Percentiles rank a stretch among this genome's conserved stretches.
These are phyloP conservation scores for Tenebrosternarchus preto DNA, from an alignment of 2,113 vertebrate species.

Conservation along the genomic window DNA sequence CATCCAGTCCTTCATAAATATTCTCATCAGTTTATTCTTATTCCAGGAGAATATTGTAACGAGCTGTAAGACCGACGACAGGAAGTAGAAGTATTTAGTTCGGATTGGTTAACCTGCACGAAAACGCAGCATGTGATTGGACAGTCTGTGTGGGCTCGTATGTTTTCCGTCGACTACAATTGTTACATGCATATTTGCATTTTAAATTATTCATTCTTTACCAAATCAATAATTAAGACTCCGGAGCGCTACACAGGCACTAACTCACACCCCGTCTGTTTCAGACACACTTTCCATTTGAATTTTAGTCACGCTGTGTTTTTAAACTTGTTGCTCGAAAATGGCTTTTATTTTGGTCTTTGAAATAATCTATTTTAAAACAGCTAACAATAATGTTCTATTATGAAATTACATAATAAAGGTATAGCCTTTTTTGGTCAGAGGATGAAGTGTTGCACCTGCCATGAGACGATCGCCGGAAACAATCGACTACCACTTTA, in stretches of 20 bases:
- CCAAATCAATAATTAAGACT: conserved; percentile 71
- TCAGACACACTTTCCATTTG: background rate
- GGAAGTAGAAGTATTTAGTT: conserved; percentile 65
- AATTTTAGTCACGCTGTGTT: too few species aligned
- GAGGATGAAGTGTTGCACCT: background rate
- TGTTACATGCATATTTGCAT: conserved; percentile 44
- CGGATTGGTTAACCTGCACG: conserved; percentile 64
- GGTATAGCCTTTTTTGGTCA: background rate
- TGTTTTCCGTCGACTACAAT: conserved; percentile 35
- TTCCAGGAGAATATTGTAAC: conserved; percentile 58
- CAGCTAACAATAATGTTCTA: background rate
- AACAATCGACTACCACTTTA: conserved; percentile 62
- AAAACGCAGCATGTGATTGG: conserved; percentile 62
- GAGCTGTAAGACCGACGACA: conserved; percentile 60
- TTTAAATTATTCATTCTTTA: conserved; percentile 52
- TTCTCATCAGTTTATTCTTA: conserved; percentile 39
- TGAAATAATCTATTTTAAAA: background rate
- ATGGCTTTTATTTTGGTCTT: too few species aligned
- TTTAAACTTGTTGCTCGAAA: too few species aligned
- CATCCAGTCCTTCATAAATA: conserved; percentile 41
- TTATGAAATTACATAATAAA: too few species aligned
- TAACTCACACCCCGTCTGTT: conserved; percentile 1
- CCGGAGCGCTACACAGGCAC: conserved; percentile 5
- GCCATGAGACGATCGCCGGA: background rate
- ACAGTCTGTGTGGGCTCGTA: conserved; percentile 25